Percentiles rank a stretch among this genome's conserved stretches.
Conservation (phyloP, 2,888 invertebrate species). For the Thymelicus acteon region DNA sequence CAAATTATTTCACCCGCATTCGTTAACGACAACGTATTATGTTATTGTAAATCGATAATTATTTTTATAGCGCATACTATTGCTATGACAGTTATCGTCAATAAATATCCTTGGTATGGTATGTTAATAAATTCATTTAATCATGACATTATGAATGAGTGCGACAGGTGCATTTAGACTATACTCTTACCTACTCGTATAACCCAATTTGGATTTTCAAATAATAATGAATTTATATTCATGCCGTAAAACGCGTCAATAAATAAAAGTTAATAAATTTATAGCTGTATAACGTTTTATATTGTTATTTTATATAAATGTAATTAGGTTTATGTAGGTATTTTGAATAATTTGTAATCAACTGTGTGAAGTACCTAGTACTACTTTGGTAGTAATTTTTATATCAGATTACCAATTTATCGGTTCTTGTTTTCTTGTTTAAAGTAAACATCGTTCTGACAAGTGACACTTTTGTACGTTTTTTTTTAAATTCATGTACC, state of each 20-base stretch:
- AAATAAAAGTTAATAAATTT: neutral
- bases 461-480: too few relatives aligned
- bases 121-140: constrained; percentile 38
- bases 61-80: constrained; percentile 32
- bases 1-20: constrained; percentile 21
- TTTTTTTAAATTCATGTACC: too few relatives aligned
- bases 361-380: too few relatives aligned
- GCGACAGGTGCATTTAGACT: constrained; percentile 30
- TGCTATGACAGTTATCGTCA: constrained; percentile 28
- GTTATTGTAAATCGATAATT: constrained; percentile 28
- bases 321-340: neutral
- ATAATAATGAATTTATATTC: constrained; percentile 26
- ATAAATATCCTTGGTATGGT: constrained; percentile 31
- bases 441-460: too few relatives aligned
- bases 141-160: constrained; percentile 37
- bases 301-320: neutral
- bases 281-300: neutral
- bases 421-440: too few relatives aligned
- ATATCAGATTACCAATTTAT: too few relatives aligned
- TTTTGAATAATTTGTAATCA: too few relatives aligned
- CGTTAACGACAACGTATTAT: constrained; percentile 7
- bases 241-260: constrained; percentile 11
- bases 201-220: constrained; percentile 22
- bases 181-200: constrained; percentile 1
- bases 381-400: too few relatives aligned